These are phyloP conservation scores for Cariama cristata DNA, from an alignment of 2,113 vertebrate genomes.

Conservation along the genomic window DNA sequence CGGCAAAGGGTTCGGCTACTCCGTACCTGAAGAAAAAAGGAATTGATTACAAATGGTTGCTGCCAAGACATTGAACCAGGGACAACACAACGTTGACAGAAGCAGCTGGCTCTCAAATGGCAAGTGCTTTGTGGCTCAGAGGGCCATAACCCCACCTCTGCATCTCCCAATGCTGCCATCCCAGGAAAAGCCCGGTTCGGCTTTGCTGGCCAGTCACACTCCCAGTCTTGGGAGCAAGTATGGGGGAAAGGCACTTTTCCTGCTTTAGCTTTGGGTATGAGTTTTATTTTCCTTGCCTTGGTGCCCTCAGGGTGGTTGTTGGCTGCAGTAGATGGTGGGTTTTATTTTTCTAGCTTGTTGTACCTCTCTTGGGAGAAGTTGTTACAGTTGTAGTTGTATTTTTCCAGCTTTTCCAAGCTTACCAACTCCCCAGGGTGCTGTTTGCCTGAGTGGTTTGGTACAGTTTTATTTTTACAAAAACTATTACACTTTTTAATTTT, in stretches of 20 bases:
- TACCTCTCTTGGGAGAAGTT: constrained; percentile 21
- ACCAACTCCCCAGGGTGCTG: constrained; percentile 17
- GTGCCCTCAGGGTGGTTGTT: not conserved
- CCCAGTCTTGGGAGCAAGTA: not conserved
- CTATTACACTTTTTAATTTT: constrained; percentile 70
- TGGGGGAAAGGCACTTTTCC: not conserved
- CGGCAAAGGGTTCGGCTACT: not conserved
- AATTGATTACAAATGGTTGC: not conserved
- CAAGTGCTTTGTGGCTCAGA: not conserved
- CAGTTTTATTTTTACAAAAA: constrained; percentile 68
- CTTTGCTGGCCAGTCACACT: not conserved
- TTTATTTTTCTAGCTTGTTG: constrained; percentile 60
- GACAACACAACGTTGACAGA: not conserved
- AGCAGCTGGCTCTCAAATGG: not conserved
- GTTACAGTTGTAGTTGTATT: constrained; percentile 33
- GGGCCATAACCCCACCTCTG: not conserved
- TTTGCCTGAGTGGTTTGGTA: constrained; percentile 65
- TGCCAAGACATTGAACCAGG: not conserved
- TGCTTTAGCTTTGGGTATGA: not conserved
- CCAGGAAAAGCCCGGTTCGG: not conserved
- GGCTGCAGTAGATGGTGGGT: constrained; percentile 8
- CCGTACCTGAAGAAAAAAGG: rapidly evolving
- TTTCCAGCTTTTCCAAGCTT: constrained; percentile 58
- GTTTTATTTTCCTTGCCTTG: not conserved
- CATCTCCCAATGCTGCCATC: not conserved